Evolutionary conservation across 2,888 invertebrate genomes (phyloP).

Genomic region (Heliconius hortense): DNA sequence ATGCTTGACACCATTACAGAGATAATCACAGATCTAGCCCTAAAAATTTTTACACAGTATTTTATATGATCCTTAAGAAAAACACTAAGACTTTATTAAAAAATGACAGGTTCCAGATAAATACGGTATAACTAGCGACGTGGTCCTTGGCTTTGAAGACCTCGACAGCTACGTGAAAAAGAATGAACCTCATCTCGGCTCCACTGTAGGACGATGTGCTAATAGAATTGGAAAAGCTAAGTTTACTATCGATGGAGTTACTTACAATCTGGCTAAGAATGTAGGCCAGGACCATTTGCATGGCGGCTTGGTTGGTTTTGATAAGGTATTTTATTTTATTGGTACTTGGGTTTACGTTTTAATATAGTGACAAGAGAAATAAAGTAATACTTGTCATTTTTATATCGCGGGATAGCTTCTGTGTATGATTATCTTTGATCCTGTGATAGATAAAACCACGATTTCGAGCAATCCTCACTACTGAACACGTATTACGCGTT

Average conservation of each 20-base stretch:
- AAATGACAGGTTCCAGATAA: constrained; percentile 84
- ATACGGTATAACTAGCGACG: constrained; percentile 85
- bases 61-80: no score
- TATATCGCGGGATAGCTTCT: no score
- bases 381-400: no score
- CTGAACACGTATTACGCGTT: no score
- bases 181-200: constrained; percentile 88
- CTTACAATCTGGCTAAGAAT: constrained; percentile 87
- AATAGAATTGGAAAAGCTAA: constrained; percentile 90
- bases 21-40: no score
- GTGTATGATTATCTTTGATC: no score
- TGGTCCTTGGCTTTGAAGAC: constrained; percentile 91
- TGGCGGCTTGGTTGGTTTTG: constrained; percentile 93
- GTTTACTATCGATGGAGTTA: constrained; percentile 77
- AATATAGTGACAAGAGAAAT: no score
- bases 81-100: no score
- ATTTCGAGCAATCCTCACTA: no score
- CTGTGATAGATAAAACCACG: no score
- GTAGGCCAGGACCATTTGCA: constrained; percentile 88
- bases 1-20: no score
- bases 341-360: background rate
- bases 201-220: constrained; percentile 92
- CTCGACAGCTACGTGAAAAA: constrained; percentile 81
- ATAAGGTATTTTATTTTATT: constrained; percentile 76
- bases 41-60: no score